Base-by-base conservation (phyloP, 2,797 vertebrate genomes). In the Triplophysa yarkandensis region DNA sequence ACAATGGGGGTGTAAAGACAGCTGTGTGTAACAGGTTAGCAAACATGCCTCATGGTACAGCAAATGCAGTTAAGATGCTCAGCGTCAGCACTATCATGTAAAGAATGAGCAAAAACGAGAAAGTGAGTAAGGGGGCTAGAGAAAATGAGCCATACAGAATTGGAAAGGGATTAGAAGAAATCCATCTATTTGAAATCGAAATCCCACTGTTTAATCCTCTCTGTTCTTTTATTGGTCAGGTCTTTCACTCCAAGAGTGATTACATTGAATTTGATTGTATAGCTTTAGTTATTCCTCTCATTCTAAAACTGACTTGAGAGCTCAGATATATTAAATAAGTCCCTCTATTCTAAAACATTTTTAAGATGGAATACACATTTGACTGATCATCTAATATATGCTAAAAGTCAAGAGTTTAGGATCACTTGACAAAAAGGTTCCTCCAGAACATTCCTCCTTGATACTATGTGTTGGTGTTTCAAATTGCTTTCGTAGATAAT, bases 111-210 rank as follows among this genome's bases (percentile, higher is more conserved):
- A 23, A 27, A 23, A 55, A 4, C 43, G 9, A 10, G 19, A 16
- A 9, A 54, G 1, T 34, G 6, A 68, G 19, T 6, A 16, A 55
- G n/a, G 60, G 17, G 39, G 25, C 41, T 14, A 41, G 3, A 28
- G 25, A 34, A 25, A 55, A 21, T 19, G 46, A 65, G 48, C 58
- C 3, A 55, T 17, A 27, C 43, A 71, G 69, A 62, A 55, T 27
- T 9, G 39, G 30, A 43, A 50, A 39, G 0, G 11, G 46, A 71
- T 61, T 71, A 34, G 46, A 71, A 71, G 60, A 48, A 71, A 50
- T 8, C 10, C 70, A 52, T 72, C 44, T 28, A 41, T 72, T 60
- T 63, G 23, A 71, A 65, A 71, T 30, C n/a, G 23, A 75, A 75
- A 67, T 39, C 11, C 6, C 11, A 61, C 43, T 23, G 44, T 19